These are phyloP conservation scores for Phyto melanocephala DNA, from an alignment of 2,888 invertebrate genomes.

Conservation along the genomic window DNA sequence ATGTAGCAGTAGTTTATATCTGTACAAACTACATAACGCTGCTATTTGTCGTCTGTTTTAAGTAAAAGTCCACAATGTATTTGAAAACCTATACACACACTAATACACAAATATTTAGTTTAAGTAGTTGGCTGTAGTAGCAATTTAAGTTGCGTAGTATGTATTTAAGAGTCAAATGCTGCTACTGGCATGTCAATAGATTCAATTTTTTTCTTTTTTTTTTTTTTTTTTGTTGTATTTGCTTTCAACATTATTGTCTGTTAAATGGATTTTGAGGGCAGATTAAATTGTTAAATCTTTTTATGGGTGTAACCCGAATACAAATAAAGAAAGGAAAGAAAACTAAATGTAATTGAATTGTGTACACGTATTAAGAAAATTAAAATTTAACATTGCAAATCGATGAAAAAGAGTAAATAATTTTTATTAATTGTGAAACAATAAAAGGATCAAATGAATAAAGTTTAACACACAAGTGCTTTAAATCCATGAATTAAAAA, in stretches of 20 bases:
- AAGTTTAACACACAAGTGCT: too few relatives aligned
- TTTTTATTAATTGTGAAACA: not conserved
- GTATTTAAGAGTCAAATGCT: conserved; percentile 51
- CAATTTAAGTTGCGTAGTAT: conserved; percentile 40
- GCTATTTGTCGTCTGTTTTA: too few relatives aligned
- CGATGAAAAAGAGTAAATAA: not conserved
- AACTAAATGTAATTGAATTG: conserved; percentile 45
- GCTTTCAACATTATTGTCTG: conserved; percentile 8
- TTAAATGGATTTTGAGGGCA: conserved; percentile 37
- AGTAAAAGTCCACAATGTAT: too few relatives aligned
- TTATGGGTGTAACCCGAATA: conserved; percentile 45
- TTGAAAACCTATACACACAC: too few relatives aligned
- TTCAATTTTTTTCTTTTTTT: conserved; percentile 9
- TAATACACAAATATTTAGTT: too few relatives aligned
- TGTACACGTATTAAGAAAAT: conserved; percentile 29
- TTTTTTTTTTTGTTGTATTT: not conserved
- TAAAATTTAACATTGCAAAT: conserved; percentile 6
- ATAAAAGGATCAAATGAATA: too few relatives aligned
- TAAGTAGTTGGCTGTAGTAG: conserved; percentile 30
- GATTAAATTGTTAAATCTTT: conserved; percentile 40
- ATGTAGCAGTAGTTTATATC: too few relatives aligned
- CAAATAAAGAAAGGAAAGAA: not conserved
- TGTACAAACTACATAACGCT: too few relatives aligned
- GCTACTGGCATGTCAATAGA: conserved; percentile 42
- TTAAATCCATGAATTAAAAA: too few relatives aligned